Evolutionary conservation across 2,797 vertebrate species (phyloP).

Genomic region (Gambelia wislizenii): DNA sequence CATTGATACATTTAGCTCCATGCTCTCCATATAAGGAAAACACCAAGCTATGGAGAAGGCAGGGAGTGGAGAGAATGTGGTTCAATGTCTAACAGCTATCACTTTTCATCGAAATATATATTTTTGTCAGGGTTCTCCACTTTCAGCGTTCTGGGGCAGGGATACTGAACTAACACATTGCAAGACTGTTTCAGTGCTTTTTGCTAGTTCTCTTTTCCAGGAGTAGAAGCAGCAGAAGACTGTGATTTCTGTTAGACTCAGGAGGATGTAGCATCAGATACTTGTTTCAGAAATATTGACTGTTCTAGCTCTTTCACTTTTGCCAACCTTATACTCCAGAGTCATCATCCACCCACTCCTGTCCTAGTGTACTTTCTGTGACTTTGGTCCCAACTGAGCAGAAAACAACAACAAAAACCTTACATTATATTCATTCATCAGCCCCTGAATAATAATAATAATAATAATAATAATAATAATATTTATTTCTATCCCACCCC

Average conservation of each 20-base stretch:
- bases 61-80: background rate
- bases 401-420: background rate
- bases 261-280: background rate
- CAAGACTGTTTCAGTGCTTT: background rate
- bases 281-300: background rate
- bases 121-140: background rate
- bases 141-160: no score
- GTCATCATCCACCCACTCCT: background rate
- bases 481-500: no score
- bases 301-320: background rate
- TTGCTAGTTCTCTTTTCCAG: background rate
- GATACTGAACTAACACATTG: no score
- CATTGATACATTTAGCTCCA: background rate
- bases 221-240: background rate
- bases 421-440: background rate
- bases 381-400: no score
- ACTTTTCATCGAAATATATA: background rate
- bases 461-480: no score
- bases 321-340: background rate
- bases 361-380: no score
- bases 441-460: no score
- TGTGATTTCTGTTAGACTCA: background rate
- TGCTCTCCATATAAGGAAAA: background rate
- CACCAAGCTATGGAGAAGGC: no score
- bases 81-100: background rate